Percentiles rank a stretch among this genome's conserved stretches.
These are phyloP conservation scores for Leguminivora glycinivorella DNA, from an alignment of 1,140 invertebrate species.

Conservation along the genomic window DNA sequence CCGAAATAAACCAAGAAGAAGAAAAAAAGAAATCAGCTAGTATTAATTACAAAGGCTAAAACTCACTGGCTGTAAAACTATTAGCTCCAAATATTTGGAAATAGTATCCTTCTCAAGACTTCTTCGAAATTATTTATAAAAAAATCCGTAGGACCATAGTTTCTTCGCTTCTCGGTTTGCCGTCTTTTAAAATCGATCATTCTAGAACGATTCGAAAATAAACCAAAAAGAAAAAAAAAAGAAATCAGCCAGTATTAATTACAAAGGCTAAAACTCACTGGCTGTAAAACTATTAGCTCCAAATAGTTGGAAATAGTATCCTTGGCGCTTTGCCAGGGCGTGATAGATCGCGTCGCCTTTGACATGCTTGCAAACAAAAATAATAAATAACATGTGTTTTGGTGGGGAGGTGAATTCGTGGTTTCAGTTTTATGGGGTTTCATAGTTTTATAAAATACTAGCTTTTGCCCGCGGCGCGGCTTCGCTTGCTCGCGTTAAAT, in stretches of 20 bases:
- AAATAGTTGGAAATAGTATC: constrained; percentile 25
- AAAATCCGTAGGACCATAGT: too few relatives aligned
- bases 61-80: constrained; percentile 18
- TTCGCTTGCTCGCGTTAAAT: too few relatives aligned
- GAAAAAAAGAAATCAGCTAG: neutral
- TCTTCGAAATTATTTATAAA: too few relatives aligned
- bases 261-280: constrained; percentile 13
- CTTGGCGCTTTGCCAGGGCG: constrained; percentile 21
- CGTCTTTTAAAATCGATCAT: too few relatives aligned
- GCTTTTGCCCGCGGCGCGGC: too few relatives aligned
- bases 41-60: constrained; percentile 19
- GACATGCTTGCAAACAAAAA: constrained; percentile 28
- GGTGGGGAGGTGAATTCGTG: constrained; percentile 10
- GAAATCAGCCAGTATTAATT: constrained; percentile 22
- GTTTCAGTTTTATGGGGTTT: neutral
- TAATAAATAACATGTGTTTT: constrained; percentile 25
- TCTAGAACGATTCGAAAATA: too few relatives aligned
- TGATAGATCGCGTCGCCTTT: constrained; percentile 25
- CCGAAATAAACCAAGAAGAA: neutral
- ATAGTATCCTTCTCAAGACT: too few relatives aligned
- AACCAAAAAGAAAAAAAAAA: neutral
- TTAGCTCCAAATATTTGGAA: constrained; percentile 4
- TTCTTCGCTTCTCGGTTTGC: too few relatives aligned
- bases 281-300: constrained; percentile 25
- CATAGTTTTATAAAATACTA: neutral